A percentile compares a stretch with the other conserved stretches of the same genome.
phyloP scores from a whole-genome alignment of 2,888 invertebrate genomes.

The Agrotis exclamationis region DNA sequence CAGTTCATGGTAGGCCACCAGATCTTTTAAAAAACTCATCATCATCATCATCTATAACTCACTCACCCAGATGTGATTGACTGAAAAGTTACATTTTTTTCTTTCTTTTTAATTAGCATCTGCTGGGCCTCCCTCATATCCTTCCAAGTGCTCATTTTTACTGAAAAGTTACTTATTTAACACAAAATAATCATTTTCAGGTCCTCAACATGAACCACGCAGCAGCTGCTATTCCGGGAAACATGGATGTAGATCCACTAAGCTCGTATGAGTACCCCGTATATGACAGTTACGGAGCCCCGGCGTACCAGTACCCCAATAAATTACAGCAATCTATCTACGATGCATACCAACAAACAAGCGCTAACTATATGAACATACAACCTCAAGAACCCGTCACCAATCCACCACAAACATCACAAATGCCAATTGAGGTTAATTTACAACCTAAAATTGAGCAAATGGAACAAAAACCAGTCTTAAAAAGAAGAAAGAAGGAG shows the following conservation, averaged over 20 bases:
- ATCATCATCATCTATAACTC: no score
- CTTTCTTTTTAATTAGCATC: no score
- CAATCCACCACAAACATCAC: constrained; percentile 10
- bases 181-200: constrained; percentile 6
- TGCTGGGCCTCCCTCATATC: no score
- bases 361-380: constrained; percentile 23
- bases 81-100: no score
- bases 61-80: no score
- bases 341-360: constrained; percentile 31
- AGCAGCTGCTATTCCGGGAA: constrained; percentile 12
- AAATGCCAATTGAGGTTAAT: constrained; percentile 5
- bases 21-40: no score
- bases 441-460: constrained; percentile 32
- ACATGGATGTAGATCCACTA: constrained; percentile 79
- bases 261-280: constrained; percentile 75
- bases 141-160: no score
- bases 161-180: neutral
- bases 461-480: constrained; percentile 64
- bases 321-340: constrained; percentile 63
- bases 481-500: constrained; percentile 58
- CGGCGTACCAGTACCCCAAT: constrained; percentile 62
- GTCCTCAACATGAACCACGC: constrained; percentile 71
- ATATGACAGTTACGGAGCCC: constrained; percentile 63
- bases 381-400: constrained; percentile 8
- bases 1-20: no score